Base-by-base conservation (phyloP, 2,797 vertebrate genomes). In the Gila robusta region DNA sequence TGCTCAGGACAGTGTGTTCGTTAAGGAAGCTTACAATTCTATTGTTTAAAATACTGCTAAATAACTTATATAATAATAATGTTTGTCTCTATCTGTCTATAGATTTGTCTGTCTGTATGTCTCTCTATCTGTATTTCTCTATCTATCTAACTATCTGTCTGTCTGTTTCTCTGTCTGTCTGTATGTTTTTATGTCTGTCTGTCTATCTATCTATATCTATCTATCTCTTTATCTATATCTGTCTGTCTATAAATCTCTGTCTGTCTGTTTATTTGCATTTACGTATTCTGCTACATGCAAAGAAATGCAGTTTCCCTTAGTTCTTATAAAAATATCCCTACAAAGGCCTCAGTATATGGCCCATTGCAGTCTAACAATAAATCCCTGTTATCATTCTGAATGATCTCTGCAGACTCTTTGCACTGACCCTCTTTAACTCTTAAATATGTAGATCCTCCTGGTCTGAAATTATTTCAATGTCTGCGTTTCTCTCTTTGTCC, bases 401-500 rank as follows among this genome's bases (percentile, higher is more conserved):
- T 69, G 32, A 35, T 81, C 28, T 54, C 12, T 17, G 32, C 21
- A n/a, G 47, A 54, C 44, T 52, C 26, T 80, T 44, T 67, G 28
- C 79, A 47, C 66, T 73, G n/a, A 37, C 26, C 39, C 26, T 84
- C 59, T 85, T 82, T 62, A 69, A 19, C 52, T 39, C 39, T 86
- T 56, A 82, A 76, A 82, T 66, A 86, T 82, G 35, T 37, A 44
- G 52, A 56, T 72, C 44, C 71, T 67, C 69, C 5, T 10, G 35
- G 44, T 64, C 69, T 54, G 59, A 47, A 47, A 64, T 69, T 32
- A 37, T 79, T 81, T 49, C 26, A 64, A 23, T 44, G 9, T 69
- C 16, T 47, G 56, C 44, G 4, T 54, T 23, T 72, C 56, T 64
- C 21, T 83, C 56, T 91, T 90, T 93, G 93, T 94, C 92, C 92